A percentile compares a stretch with the other conserved stretches of the same genome.
These are phyloP conservation scores for Myiagra hebetior DNA, from an alignment of 2,113 vertebrate species.

Conservation along the genomic window DNA sequence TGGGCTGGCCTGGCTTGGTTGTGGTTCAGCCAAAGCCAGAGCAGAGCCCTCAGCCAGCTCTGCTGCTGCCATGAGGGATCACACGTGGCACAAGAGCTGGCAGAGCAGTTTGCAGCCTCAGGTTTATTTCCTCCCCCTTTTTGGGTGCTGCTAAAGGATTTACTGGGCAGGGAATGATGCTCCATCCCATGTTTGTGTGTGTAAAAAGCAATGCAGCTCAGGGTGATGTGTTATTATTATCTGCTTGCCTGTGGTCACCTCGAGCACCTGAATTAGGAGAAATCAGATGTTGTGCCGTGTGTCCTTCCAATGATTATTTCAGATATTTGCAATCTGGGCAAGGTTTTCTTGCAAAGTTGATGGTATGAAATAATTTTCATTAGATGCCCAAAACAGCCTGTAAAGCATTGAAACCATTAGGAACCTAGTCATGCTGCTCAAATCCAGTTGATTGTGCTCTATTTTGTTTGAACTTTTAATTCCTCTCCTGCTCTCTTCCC, in stretches of 20 bases:
- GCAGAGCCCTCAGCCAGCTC: background rate
- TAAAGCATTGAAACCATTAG: background rate
- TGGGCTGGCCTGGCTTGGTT: background rate
- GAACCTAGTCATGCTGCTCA: background rate
- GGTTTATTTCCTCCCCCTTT: background rate
- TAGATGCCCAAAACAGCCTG: background rate
- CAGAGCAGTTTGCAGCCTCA: background rate
- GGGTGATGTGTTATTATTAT: fast-evolving
- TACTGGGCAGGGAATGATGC: background rate
- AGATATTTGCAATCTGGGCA: background rate
- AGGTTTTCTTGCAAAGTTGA: background rate
- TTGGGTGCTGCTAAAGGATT: background rate
- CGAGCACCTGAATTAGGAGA: background rate
- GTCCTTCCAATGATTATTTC: background rate
- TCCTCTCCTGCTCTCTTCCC: background rate
- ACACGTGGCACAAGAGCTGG: background rate
- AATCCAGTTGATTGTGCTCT: background rate
- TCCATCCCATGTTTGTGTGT: background rate
- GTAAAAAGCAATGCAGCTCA: background rate
- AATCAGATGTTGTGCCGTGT: fast-evolving
- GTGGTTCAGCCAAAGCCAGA: background rate
- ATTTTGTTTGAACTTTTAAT: slow-evolving; percentile 6
- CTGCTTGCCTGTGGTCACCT: background rate
- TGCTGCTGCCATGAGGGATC: background rate
- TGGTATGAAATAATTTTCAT: background rate